Evolutionary conservation across 2,797 vertebrate genomes (phyloP).

Genomic region (Tapirus indicus): DNA sequence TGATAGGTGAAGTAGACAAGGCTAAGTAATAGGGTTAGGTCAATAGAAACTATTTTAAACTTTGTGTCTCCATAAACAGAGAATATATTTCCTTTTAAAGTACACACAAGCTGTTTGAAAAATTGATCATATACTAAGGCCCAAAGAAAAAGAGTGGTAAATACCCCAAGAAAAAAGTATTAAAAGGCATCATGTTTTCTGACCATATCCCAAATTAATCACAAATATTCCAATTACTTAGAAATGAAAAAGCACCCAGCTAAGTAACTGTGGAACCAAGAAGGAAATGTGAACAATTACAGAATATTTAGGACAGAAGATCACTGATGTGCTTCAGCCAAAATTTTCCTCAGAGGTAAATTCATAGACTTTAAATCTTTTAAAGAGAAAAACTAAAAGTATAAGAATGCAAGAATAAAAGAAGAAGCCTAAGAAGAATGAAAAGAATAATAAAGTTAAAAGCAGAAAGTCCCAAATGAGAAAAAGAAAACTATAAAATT

Average conservation of each 20-base stretch:
- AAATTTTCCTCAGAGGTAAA: constrained; percentile 19
- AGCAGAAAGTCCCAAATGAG: neutral
- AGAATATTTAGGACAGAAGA: neutral
- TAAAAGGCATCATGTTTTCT: constrained; percentile 8
- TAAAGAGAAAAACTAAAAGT: neutral
- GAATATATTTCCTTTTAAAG: neutral
- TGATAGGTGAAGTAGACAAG: neutral
- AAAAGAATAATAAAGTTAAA: neutral
- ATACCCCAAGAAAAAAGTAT: constrained; percentile 11
- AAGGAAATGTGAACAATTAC: constrained; percentile 42
- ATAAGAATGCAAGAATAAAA: constrained; percentile 12
- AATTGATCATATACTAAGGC: neutral
- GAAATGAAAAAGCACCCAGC: neutral
- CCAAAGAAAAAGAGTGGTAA: constrained; percentile 29
- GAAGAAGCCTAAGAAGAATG: neutral
- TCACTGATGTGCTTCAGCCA: neutral
- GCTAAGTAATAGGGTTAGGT: neutral
- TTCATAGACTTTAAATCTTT: constrained; percentile 20
- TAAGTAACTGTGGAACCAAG: constrained; percentile 47
- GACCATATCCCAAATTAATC: constrained; percentile 47
- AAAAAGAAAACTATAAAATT: neutral
- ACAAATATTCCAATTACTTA: constrained; percentile 6
- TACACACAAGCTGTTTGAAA: neutral
- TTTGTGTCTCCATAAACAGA: neutral
- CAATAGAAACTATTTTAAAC: neutral